Percentiles rank a stretch among this genome's conserved stretches.
These are phyloP conservation scores for Protobothrops flavoviridis DNA, from an alignment of 2,113 vertebrate species.

Conservation along the genomic window DNA sequence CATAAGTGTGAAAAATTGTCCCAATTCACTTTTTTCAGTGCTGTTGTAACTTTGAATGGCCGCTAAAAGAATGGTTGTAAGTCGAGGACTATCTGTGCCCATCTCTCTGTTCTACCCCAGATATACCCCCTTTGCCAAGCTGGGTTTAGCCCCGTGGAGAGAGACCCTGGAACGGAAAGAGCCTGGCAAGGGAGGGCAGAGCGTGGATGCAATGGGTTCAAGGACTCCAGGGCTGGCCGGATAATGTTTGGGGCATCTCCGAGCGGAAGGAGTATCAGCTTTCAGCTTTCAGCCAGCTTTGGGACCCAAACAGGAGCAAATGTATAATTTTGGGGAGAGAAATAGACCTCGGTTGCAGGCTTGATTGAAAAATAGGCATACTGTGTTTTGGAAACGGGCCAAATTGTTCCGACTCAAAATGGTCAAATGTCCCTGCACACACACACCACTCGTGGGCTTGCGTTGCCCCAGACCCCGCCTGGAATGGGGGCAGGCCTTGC, in stretches of 20 bases:
- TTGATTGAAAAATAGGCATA: not conserved
- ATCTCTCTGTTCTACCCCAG: not conserved
- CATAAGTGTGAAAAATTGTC: too few relatives aligned
- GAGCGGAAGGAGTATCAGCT: too few relatives aligned
- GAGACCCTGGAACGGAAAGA: too few relatives aligned
- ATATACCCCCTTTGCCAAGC: too few relatives aligned
- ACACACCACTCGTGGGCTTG: too few relatives aligned
- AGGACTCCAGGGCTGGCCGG: not conserved
- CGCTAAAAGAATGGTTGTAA: not conserved
- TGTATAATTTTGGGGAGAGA: not conserved
- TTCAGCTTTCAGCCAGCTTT: not conserved
- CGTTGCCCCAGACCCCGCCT: too few relatives aligned
- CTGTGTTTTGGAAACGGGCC: not conserved
- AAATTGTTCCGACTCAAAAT: not conserved
- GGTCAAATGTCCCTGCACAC: too few relatives aligned
- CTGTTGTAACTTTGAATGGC: too few relatives aligned
- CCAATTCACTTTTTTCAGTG: too few relatives aligned
- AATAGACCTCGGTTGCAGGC: not conserved
- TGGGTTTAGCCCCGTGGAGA: too few relatives aligned
- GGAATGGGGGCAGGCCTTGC: not conserved
- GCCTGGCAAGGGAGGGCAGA: not conserved
- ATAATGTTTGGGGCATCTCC: too few relatives aligned
- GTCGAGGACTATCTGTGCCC: not conserved
- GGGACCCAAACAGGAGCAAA: not conserved
- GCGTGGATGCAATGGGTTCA: fast-evolving